Evolutionary conservation across 2,113 vertebrate species (phyloP).

Genomic region (Tauraco erythrolophus): DNA sequence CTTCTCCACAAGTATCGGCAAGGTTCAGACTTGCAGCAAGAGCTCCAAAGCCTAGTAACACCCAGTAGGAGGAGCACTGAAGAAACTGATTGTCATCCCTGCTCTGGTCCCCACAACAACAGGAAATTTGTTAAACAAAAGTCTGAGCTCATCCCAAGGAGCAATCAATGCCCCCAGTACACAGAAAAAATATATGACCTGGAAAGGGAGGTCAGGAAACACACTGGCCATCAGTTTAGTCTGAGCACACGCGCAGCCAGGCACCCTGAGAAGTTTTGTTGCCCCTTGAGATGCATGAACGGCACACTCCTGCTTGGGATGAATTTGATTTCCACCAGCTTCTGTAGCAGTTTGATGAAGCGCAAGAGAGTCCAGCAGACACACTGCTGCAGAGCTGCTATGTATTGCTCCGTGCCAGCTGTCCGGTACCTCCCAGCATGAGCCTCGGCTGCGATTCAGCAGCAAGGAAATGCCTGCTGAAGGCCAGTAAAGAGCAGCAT

Average conservation of each 20-base stretch:
- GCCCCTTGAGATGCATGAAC: background rate
- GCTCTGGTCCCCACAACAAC: background rate
- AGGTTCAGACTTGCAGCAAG: background rate
- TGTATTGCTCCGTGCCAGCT: background rate
- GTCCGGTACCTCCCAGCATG: accelerated
- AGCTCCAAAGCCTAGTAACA: background rate
- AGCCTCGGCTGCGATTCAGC: accelerated
- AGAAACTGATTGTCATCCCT: background rate
- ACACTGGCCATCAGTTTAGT: background rate
- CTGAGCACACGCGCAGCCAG: background rate
- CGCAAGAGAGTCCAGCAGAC: background rate
- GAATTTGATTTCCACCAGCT: background rate
- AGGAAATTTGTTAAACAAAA: background rate
- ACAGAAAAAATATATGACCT: background rate
- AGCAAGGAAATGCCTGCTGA: background rate
- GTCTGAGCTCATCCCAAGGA: constrained; percentile 8
- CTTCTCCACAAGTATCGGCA: background rate
- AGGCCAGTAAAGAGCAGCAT: background rate
- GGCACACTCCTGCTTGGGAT: background rate
- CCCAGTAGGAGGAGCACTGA: background rate
- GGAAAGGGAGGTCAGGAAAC: background rate
- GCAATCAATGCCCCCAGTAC: background rate
- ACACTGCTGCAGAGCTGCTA: background rate
- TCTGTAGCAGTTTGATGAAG: background rate
- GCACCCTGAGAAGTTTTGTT: background rate